These are phyloP conservation scores for Hyles lineata DNA, from an alignment of 2,888 invertebrate genomes.

Conservation along the genomic window DNA sequence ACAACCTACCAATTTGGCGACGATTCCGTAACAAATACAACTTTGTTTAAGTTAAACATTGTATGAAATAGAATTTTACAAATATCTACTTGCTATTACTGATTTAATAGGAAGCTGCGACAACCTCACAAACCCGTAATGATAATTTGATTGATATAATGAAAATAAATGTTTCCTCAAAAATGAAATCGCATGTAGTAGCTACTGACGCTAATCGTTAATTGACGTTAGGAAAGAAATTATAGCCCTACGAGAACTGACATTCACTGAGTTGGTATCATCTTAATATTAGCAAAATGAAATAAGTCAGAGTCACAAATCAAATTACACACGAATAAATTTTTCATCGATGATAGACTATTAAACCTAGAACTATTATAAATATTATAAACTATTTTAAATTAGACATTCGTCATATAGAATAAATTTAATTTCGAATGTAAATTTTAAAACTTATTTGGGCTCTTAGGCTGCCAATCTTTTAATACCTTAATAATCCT, in stretches of 20 bases:
- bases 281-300: neutral
- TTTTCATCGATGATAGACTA: too few species aligned
- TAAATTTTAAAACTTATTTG: too few species aligned
- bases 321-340: too few species aligned
- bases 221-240: slow-evolving; percentile 16
- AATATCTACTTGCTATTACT: neutral
- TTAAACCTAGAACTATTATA: too few species aligned
- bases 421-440: too few species aligned
- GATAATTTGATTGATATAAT: slow-evolving; percentile 8
- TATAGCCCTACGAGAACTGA: neutral
- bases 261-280: neutral
- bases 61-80: neutral
- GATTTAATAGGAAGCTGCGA: neutral
- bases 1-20: too few species aligned
- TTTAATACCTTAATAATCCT: too few species aligned
- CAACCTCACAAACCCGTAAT: neutral
- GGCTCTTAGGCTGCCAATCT: too few species aligned
- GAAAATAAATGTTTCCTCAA: slow-evolving; percentile 19
- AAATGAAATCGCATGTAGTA: neutral
- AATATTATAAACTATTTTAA: too few species aligned
- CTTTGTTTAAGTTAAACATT: too few species aligned
- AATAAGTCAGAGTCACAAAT: neutral
- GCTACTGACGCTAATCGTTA: slow-evolving; percentile 3
- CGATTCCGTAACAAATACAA: too few species aligned
- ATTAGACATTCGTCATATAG: too few species aligned